phyloP scores from a whole-genome alignment of 2,113 vertebrate genomes.

The Neolamprologus falcicula region DNA sequence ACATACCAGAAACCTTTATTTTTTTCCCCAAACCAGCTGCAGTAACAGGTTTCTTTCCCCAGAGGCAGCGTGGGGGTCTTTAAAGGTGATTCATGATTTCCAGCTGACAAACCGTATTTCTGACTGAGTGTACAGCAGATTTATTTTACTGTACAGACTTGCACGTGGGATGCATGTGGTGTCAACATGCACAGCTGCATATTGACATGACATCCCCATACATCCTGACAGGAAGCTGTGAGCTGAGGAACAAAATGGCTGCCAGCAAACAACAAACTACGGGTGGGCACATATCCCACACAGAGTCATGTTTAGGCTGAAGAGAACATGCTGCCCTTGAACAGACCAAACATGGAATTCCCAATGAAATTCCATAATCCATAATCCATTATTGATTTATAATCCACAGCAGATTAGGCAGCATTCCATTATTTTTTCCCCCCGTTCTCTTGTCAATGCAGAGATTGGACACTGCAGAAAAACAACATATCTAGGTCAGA shows the following conservation, averaged over 20 bases:
- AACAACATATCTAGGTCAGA: constrained; percentile 54
- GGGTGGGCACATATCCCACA: background rate
- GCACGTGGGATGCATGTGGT: constrained; percentile 10
- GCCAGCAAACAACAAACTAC: background rate
- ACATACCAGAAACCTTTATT: background rate
- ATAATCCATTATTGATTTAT: constrained; percentile 55
- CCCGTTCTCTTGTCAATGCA: background rate
- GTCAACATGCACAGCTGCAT: constrained; percentile 20
- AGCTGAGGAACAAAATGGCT: background rate
- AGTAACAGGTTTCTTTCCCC: background rate
- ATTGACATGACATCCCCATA: background rate
- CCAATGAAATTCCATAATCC: constrained; percentile 48
- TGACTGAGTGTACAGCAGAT: background rate
- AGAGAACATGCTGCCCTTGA: background rate
- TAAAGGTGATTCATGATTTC: constrained; percentile 9
- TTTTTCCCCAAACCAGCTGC: background rate
- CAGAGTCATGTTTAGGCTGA: background rate
- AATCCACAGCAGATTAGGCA: constrained; percentile 51
- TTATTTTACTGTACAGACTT: background rate
- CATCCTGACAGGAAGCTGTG: constrained; percentile 28
- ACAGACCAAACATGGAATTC: constrained; percentile 31
- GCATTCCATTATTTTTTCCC: background rate
- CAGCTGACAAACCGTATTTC: constrained; percentile 1
- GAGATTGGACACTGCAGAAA: constrained; percentile 18
- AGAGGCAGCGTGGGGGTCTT: background rate